Conservation (phyloP, 2,113 vertebrate genomes). For the Percina caprodes region DNA sequence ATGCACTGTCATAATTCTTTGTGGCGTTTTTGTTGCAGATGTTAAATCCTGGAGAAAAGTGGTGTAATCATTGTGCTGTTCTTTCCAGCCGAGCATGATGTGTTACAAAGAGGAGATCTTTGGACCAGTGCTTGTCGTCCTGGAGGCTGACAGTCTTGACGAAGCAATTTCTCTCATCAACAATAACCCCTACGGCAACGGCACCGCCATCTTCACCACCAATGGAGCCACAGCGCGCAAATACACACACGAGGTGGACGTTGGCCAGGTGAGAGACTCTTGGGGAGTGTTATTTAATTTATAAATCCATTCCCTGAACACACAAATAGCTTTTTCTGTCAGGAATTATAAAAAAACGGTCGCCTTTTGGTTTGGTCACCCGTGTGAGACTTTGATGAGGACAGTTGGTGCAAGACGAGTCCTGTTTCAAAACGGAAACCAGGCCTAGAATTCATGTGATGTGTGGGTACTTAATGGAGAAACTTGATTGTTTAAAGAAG, state of each 20-base stretch:
- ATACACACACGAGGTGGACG: conserved; percentile 94
- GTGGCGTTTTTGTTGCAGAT: not conserved
- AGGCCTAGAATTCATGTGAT: conserved; percentile 3
- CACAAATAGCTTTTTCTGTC: not conserved
- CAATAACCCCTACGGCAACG: conserved; percentile 95
- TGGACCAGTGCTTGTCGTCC: conserved; percentile 93
- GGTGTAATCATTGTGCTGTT: conserved; percentile 1
- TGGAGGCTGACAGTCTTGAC: conserved; percentile 91
- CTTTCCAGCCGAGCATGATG: conserved; percentile 90
- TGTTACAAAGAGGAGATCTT: conserved; percentile 99
- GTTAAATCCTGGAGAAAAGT: not conserved
- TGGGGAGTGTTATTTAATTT: not conserved
- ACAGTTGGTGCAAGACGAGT: conserved; percentile 12
- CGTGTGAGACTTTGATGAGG: conserved; percentile 20
- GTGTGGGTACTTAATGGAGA: conserved; percentile 14
- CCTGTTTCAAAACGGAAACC: conserved; percentile 11
- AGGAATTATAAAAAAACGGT: not conserved
- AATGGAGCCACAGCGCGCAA: conserved; percentile 97
- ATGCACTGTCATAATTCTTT: not conserved
- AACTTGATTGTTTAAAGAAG: not conserved
- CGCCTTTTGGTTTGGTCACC: conserved; percentile 30
- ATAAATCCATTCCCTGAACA: not conserved
- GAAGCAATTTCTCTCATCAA: conserved; percentile 95
- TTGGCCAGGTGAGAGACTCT: conserved; percentile 91
- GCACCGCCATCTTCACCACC: conserved; percentile 97